Base-by-base conservation (phyloP, 2,113 vertebrate species). In the Hippotragus niger region DNA sequence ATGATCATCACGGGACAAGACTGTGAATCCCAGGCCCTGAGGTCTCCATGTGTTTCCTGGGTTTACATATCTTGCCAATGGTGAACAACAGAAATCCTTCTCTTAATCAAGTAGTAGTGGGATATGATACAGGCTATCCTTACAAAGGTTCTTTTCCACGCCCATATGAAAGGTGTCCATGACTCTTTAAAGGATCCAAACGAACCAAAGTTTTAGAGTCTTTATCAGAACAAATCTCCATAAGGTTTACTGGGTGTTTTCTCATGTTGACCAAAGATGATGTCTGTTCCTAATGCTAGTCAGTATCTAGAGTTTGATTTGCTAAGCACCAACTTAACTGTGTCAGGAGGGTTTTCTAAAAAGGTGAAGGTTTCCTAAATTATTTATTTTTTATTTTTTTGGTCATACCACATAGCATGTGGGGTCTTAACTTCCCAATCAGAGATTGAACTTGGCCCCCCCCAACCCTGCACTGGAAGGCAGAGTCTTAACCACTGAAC, bases 21-120 rank as follows among this genome's bases (percentile, higher is more conserved):
- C 97, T 92, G 88, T 64, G 91, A 97, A 64, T 85, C 64, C 62
- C 95, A 95, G 94, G 43, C 86, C 64, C 76, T 88, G 45, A 92
- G 94, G 95, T 97, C 0, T 0, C 98, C 96, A 98, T 94, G 96
- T 98, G 92, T 98, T 98, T 98, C 98, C 98, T 94, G 11, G 58
- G 81, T 45, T 91, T 52, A n/a, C 3, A 27, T 11, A 84, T 36
- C 67, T 97, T 97, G 92, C 91, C 89, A 97, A 62, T 96, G 95
- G 57, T 64, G 80, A 97, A 97, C 57, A 97, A 67, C 45, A 96
- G 89, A 97, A 96, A 80, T 74, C 45, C 9, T n/a, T 53, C 91
- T 94, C 90, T 98, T 93, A 52, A 55, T 33, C 36, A 52, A 45
- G 19, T 10, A 36, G 60, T 31, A 36, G 40, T 43, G n/a, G 16